Base-by-base conservation (phyloP, 2,888 invertebrate species). In the Volucella zonaria region DNA sequence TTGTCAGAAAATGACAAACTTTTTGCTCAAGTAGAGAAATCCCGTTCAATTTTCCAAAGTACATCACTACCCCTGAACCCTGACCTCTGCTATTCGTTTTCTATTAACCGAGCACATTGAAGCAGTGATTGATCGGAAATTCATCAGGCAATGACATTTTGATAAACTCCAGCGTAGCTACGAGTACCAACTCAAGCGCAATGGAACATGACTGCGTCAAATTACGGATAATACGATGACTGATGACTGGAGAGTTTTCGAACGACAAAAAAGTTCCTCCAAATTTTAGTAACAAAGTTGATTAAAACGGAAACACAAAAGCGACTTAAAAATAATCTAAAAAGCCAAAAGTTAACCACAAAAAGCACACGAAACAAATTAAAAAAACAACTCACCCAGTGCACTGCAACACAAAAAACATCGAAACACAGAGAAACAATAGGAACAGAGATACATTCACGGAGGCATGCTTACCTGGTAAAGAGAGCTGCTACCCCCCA, bases 401-500 rank as follows among this genome's bases (percentile, higher is more conserved):
- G 42, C 12, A 61, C 31, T 10, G 12, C 18, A 4, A 10, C 54
- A 47, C 47, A 49, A 12, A 14, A 47, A 49, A n/a, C 61, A 43
- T 47, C 12, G 49, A 23, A n/a, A 49, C 14, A 64, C 23, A 77
- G 18, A 23, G 8, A 64, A 38, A 47, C 54, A 52, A 54, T 0
- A 14, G 38, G 49, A 6, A 74, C 38, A 79, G n/a, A 49, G n/a
- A 71, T 31, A 59, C 43, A 23, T 23, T 23, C 18, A 23, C 2
- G 18, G 18, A 23, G 18, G 18, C 18, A 64, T 82, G 87, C 92
- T 93, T 94, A 97, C 97, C 97, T 97, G 88, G 97, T 97, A 89
- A 96, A 96, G 56, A 97, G 92, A 4, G 96, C 96, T 1, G 97
- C 96, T 78, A 96, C 94, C 89, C 95, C 94, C 97, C 97, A 97